These are phyloP conservation scores for Erynnis tages DNA, from an alignment of 2,888 invertebrate genomes.

Conservation along the genomic window DNA sequence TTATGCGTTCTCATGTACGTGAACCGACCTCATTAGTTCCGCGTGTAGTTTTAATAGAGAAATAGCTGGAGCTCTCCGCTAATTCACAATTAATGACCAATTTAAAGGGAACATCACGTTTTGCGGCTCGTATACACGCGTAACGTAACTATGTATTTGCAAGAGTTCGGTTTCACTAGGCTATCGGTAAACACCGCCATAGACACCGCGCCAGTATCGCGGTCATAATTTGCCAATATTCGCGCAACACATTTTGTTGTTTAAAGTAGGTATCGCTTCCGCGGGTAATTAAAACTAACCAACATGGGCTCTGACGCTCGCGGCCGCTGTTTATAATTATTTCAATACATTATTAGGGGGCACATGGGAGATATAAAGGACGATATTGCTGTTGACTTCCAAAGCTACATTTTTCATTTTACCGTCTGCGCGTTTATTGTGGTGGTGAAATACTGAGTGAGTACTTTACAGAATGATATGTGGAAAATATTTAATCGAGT, in stretches of 20 bases:
- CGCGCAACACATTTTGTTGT: constrained; percentile 53
- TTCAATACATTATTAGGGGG: constrained; percentile 61
- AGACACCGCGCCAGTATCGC: constrained; percentile 46
- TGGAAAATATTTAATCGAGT: constrained; percentile 57
- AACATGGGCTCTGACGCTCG: constrained; percentile 46
- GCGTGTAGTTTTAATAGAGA: constrained; percentile 71
- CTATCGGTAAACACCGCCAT: constrained; percentile 32
- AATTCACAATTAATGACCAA: constrained; percentile 26
- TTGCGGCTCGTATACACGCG: constrained; percentile 7
- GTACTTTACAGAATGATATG: constrained; percentile 48
- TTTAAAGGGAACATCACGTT: constrained; percentile 26
- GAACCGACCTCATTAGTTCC: constrained; percentile 66
- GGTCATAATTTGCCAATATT: constrained; percentile 45
- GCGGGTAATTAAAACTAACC: constrained; percentile 69
- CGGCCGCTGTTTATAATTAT: constrained; percentile 56
- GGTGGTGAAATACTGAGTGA: constrained; percentile 11
- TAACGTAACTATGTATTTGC: constrained; percentile 18
- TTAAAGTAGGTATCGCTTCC: constrained; percentile 65
- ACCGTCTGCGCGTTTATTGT: constrained; percentile 36
- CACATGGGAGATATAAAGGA: constrained; percentile 55
- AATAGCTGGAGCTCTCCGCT: constrained; percentile 42
- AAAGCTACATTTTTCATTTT: constrained; percentile 46
- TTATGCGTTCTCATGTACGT: constrained; percentile 74
- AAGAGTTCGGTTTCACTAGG: constrained; percentile 19
- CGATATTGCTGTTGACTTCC: constrained; percentile 44